phyloP scores from a whole-genome alignment of 2,797 vertebrate species.

The Vireo griseus region DNA sequence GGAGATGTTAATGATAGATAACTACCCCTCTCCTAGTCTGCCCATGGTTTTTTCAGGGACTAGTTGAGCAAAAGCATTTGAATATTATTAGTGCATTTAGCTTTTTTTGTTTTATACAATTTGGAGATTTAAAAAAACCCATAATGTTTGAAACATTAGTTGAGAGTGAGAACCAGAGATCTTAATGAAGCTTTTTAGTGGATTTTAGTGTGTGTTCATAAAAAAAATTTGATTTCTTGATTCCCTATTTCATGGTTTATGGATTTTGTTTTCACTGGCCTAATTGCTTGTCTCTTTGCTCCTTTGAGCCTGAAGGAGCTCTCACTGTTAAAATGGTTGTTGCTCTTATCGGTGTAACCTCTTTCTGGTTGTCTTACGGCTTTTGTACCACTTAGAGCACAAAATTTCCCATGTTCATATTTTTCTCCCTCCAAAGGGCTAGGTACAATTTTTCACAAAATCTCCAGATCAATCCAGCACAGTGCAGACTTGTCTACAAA shows the following conservation, averaged over 20 bases:
- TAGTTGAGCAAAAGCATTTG: background rate
- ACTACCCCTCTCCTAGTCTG: background rate
- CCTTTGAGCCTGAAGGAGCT: constrained; percentile 66
- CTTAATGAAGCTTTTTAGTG: background rate
- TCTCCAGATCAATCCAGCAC: background rate
- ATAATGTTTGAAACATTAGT: background rate
- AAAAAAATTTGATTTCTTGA: constrained; percentile 60
- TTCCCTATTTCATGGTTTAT: constrained; percentile 70
- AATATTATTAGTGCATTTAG: background rate
- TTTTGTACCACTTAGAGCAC: constrained; percentile 48
- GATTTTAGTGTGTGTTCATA: constrained; percentile 31
- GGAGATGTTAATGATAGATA: background rate
- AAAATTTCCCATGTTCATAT: constrained; percentile 28
- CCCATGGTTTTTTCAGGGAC: background rate
- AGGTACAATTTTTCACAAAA: background rate
- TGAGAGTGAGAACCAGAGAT: background rate
- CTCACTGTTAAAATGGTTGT: constrained; percentile 57
- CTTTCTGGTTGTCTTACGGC: constrained; percentile 51
- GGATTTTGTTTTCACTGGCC: constrained; percentile 64
- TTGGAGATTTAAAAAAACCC: background rate
- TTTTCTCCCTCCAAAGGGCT: background rate
- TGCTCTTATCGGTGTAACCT: constrained; percentile 54
- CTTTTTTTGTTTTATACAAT: background rate
- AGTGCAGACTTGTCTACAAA: background rate
- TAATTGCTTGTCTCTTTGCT: constrained; percentile 57